These are phyloP conservation scores for Subacronicta megacephala DNA, from an alignment of 2,888 invertebrate genomes.

Conservation along the genomic window DNA sequence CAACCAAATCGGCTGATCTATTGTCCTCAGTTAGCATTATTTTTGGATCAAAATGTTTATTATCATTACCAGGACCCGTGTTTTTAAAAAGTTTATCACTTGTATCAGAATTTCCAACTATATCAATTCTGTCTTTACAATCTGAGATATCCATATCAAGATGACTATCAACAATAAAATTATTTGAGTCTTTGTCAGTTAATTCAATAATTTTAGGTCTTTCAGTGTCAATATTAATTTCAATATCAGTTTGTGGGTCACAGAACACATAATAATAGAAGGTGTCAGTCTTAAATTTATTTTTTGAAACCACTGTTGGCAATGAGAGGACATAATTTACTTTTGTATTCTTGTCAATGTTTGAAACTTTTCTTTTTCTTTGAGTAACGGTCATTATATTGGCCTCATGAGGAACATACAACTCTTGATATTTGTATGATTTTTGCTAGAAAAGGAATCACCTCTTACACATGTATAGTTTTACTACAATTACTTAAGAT, in stretches of 20 bases:
- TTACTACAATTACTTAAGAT: no score
- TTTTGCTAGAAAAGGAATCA: constrained; percentile 74
- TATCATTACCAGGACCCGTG: not conserved
- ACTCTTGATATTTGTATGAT: constrained; percentile 74
- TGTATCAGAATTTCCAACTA: constrained; percentile 60
- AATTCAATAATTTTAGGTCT: constrained; percentile 11
- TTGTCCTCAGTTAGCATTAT: not conserved
- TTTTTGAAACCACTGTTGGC: constrained; percentile 54
- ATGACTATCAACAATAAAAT: not conserved
- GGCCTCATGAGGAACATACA: constrained; percentile 64
- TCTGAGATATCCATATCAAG: constrained; percentile 2
- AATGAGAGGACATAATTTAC: constrained; percentile 46
- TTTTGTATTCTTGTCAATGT: constrained; percentile 2
- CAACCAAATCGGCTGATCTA: not conserved
- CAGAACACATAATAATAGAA: constrained; percentile 39
- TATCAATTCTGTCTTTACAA: constrained; percentile 35
- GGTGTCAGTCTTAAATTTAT: constrained; percentile 45
- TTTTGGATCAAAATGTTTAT: not conserved
- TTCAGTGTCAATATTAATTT: constrained; percentile 1
- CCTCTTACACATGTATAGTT: constrained; percentile 48
- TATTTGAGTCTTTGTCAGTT: constrained; percentile 5
- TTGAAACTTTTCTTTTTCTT: constrained; percentile 31
- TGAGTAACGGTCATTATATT: constrained; percentile 59
- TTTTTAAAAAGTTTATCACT: not conserved
- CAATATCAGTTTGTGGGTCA: constrained; percentile 20